Percentiles rank a stretch among this genome's conserved stretches.
phyloP scores from a whole-genome alignment of 2,888 invertebrate species.

The Anodontia alba region DNA sequence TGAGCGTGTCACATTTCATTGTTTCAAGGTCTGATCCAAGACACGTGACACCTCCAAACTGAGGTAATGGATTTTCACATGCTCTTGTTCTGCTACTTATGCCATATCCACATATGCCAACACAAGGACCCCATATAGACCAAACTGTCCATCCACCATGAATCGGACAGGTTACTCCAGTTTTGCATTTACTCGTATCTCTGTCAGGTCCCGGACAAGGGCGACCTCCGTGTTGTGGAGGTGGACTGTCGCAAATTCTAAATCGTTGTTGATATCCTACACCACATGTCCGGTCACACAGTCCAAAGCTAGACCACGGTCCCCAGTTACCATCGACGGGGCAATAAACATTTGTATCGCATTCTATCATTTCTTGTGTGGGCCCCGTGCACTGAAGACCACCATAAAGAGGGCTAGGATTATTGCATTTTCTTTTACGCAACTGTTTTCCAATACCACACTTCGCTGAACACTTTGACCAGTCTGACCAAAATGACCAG shows the following conservation, averaged over 20 bases:
- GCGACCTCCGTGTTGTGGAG: conserved; percentile 48
- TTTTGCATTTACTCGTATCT: conserved; percentile 44
- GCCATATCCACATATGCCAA: conserved; percentile 44
- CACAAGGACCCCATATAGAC: conserved; percentile 40
- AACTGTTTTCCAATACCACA: conserved; percentile 30
- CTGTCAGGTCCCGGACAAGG: conserved; percentile 41
- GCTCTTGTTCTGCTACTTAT: conserved; percentile 23
- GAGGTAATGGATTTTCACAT: conserved; percentile 47
- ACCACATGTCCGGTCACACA: conserved; percentile 46
- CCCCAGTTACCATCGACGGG: conserved; percentile 54
- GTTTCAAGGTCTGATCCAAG: conserved; percentile 30
- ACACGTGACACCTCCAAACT: conserved; percentile 38
- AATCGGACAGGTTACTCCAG: conserved; percentile 41
- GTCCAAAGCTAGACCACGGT: conserved; percentile 42
- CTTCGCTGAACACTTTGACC: conserved; percentile 32
- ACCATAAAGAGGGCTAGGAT: conserved; percentile 43
- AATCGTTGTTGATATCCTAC: conserved; percentile 31
- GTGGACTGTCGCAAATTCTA: conserved; percentile 47
- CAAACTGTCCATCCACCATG: conserved; percentile 55
- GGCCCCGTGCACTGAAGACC: conserved; percentile 42
- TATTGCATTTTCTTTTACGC: conserved; percentile 37
- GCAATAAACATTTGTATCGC: conserved; percentile 47
- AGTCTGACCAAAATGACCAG: conserved; percentile 44
- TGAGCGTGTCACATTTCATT: conserved; percentile 33
- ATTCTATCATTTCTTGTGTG: conserved; percentile 28